These are phyloP conservation scores for Caenorhabditis drosophilae DNA, from an alignment of 2,888 invertebrate genomes.

Conservation along the genomic window DNA sequence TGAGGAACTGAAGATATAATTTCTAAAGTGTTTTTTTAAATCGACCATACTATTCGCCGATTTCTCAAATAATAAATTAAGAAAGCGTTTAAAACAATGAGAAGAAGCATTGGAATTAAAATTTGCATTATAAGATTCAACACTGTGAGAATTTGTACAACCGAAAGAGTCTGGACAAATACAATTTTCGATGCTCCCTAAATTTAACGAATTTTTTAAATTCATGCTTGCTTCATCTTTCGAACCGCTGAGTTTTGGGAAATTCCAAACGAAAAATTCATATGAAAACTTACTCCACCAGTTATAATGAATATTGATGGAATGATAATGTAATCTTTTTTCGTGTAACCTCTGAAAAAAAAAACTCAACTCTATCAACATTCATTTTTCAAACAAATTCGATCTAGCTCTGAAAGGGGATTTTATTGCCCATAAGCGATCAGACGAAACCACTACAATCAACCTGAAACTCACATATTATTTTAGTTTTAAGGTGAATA, in stretches of 20 bases:
- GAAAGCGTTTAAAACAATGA: slow-evolving; percentile 46
- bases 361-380: slow-evolving; percentile 1
- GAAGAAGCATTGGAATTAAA: slow-evolving; percentile 45
- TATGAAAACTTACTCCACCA: slow-evolving; percentile 39
- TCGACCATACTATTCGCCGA: slow-evolving; percentile 31
- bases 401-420: slow-evolving; percentile 49
- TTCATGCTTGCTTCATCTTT: not conserved
- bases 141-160: slow-evolving; percentile 22
- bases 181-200: slow-evolving; percentile 17
- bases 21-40: no score
- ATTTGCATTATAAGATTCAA: slow-evolving; percentile 30
- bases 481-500: not conserved
- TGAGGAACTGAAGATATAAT: no score
- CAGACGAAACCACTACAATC: slow-evolving; percentile 55
- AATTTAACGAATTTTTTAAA: slow-evolving; percentile 3
- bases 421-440: slow-evolving; percentile 56
- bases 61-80: slow-evolving; percentile 48
- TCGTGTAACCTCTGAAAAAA: slow-evolving; percentile 21
- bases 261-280: slow-evolving; percentile 39
- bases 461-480: slow-evolving; percentile 31
- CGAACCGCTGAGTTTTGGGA: slow-evolving; percentile 23
- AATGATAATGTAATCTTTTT: slow-evolving; percentile 32
- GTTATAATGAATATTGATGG: slow-evolving; percentile 39
- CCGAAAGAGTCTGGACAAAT: slow-evolving; percentile 9
- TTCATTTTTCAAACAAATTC: slow-evolving; percentile 23